Evolutionary conservation across 2,888 invertebrate genomes (phyloP).

Genomic region (Tachina grossa): DNA sequence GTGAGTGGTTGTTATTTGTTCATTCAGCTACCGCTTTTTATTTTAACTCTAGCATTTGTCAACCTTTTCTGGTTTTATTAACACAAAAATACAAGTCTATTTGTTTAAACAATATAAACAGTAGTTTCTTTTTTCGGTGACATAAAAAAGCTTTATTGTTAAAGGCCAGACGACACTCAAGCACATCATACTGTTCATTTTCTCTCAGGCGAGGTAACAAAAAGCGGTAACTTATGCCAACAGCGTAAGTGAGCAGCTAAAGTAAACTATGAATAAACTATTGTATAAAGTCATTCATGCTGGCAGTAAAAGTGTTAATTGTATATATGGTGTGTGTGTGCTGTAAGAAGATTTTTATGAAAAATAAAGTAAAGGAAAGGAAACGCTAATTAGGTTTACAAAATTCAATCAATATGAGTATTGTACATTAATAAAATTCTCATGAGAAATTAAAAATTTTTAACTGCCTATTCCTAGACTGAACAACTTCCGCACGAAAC

Average conservation of each 20-base stretch:
- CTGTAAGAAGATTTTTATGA: constrained; percentile 9
- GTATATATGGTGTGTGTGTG: neutral
- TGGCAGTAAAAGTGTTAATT: constrained; percentile 43
- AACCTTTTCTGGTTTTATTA: constrained; percentile 10
- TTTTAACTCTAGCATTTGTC: constrained; percentile 34
- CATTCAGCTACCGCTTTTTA: constrained; percentile 47
- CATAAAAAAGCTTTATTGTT: constrained; percentile 34
- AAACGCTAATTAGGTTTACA: no score
- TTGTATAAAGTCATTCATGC: neutral
- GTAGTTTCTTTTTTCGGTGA: neutral
- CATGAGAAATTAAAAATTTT: no score
- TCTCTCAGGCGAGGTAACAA: constrained; percentile 41
- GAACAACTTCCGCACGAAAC: no score
- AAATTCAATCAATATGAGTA: no score
- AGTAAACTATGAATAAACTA: constrained; percentile 22
- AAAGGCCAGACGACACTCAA: neutral
- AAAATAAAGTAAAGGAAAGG: neutral
- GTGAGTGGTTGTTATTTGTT: neutral
- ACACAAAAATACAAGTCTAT: constrained; percentile 14
- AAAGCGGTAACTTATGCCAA: constrained; percentile 28
- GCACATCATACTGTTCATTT: neutral
- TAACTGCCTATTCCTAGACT: no score
- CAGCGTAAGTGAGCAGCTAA: constrained; percentile 42
- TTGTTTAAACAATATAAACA: constrained; percentile 45
- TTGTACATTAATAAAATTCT: no score